A percentile compares a stretch with the other conserved stretches of the same genome.
Conservation (phyloP, 1,140 invertebrate genomes). For the Antheraea pernyi region DNA sequence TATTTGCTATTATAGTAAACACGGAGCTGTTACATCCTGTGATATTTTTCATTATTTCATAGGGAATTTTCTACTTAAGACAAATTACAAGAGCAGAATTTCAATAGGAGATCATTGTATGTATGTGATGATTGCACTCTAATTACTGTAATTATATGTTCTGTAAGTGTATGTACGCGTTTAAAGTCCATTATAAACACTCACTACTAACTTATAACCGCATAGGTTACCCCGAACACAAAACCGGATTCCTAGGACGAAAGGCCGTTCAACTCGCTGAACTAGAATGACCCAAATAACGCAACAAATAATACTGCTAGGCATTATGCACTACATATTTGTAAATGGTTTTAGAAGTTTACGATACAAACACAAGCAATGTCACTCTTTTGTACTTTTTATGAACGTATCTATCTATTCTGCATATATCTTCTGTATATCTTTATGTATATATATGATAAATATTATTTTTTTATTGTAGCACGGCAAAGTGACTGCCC, state of each 20-base stretch:
- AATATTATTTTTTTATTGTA: too few relatives aligned
- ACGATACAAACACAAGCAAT: neutral
- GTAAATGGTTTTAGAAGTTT: neutral
- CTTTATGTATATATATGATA: too few relatives aligned
- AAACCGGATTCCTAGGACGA: slow-evolving; percentile 43
- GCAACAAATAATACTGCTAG: slow-evolving; percentile 39
- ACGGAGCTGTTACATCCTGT: too few relatives aligned
- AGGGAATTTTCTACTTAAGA: neutral
- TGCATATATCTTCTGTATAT: too few relatives aligned
- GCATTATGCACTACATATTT: slow-evolving; percentile 4
- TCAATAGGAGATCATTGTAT: neutral
- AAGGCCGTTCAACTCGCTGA: slow-evolving; percentile 51
- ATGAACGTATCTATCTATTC: too few relatives aligned
- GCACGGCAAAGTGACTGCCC: too few relatives aligned
- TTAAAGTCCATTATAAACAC: neutral
- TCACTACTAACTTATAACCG: neutral
- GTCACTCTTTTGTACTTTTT: neutral
- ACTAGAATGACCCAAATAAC: slow-evolving; percentile 62
- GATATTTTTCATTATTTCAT: neutral
- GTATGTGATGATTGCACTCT: neutral
- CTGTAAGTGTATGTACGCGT: neutral
- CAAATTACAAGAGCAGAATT: neutral
- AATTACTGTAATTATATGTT: neutral
- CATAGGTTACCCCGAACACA: slow-evolving; percentile 22
- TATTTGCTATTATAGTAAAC: too few relatives aligned